These are phyloP conservation scores for Phenganax subtilis DNA, from an alignment of 92 coral and sea anemone species.

Conservation along the genomic window DNA sequence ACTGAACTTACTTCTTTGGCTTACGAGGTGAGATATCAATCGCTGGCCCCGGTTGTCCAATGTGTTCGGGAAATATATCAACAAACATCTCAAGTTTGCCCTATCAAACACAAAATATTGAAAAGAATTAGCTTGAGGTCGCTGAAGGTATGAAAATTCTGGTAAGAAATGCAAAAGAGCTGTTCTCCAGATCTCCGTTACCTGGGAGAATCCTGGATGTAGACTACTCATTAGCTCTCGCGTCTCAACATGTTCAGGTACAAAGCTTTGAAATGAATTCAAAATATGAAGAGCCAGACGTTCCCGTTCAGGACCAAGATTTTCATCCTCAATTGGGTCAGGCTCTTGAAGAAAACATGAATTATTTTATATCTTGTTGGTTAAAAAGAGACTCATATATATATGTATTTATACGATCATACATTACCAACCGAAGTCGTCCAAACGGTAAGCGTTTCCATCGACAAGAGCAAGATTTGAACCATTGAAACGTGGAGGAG, in stretches of 20 bases:
- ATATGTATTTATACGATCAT: not conserved
- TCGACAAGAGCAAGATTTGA: conserved; percentile 56
- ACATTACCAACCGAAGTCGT: conserved; percentile 73
- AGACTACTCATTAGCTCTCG: conserved; percentile 72
- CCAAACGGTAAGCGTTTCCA: conserved; percentile 58
- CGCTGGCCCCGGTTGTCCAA: conserved; percentile 77
- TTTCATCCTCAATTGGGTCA: conserved; percentile 32
- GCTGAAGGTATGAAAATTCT: not conserved
- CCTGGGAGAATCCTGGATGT: conserved; percentile 92
- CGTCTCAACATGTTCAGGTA: conserved; percentile 95
- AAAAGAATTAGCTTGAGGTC: not conserved
- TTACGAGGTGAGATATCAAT: conserved; percentile 70
- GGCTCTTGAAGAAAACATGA: not conserved
- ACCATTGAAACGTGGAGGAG: conserved; percentile 62
- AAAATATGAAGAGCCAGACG: conserved; percentile 86
- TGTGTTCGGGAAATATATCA: conserved; percentile 70
- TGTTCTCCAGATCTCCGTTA: conserved; percentile 13
- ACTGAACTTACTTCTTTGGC: conserved; percentile 59
- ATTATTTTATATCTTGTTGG: too few relatives aligned
- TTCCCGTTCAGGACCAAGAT: conserved; percentile 82
- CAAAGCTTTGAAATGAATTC: conserved; percentile 62
- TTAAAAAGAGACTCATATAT: too few relatives aligned
- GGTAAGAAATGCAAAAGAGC: not conserved
- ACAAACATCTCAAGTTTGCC: conserved; percentile 83
- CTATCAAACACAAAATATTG: conserved; percentile 23